Evolutionary conservation across 2,113 vertebrate species (phyloP).

Genomic region (Trematocara stigmaticum): DNA sequence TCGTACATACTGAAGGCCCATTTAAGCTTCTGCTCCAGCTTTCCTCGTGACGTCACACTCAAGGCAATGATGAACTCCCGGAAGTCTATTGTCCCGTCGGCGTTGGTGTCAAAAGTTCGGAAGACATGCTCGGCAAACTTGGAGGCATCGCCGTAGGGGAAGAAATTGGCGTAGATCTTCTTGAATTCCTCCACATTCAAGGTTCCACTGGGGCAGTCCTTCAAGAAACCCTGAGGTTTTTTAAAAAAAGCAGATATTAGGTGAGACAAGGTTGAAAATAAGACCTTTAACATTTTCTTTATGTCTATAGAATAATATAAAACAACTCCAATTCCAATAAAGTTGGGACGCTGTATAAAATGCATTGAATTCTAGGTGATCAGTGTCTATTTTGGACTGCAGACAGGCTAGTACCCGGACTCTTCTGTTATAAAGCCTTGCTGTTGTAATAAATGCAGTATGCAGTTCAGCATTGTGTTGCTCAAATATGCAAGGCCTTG

Average conservation of each 20-base stretch:
- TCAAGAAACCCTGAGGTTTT: constrained; percentile 84
- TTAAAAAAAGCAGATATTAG: not conserved
- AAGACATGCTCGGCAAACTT: constrained; percentile 98
- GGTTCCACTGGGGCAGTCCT: constrained; percentile 96
- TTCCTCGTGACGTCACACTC: constrained; percentile 94
- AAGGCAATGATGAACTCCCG: constrained; percentile 99
- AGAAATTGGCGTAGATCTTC: constrained; percentile 99
- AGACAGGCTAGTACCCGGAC: not conserved
- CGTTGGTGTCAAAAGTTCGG: constrained; percentile 97
- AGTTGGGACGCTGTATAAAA: not conserved
- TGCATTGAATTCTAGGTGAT: not conserved
- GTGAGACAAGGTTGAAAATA: not conserved
- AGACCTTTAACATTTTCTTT: not conserved
- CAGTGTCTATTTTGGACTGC: not conserved
- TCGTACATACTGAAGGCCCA: constrained; percentile 99
- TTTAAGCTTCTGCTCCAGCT: constrained; percentile 98
- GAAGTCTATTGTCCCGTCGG: constrained; percentile 96
- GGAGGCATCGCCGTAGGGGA: constrained; percentile 95
- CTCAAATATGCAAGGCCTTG: not conserved
- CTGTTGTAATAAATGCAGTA: not conserved
- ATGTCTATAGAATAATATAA: not conserved
- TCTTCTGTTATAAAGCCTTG: not conserved
- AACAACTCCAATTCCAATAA: not conserved
- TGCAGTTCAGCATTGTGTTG: not conserved
- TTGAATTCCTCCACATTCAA: constrained; percentile 98